phyloP scores from a whole-genome alignment of 2,797 vertebrate genomes.

The Eupleurogrammus muticus region DNA sequence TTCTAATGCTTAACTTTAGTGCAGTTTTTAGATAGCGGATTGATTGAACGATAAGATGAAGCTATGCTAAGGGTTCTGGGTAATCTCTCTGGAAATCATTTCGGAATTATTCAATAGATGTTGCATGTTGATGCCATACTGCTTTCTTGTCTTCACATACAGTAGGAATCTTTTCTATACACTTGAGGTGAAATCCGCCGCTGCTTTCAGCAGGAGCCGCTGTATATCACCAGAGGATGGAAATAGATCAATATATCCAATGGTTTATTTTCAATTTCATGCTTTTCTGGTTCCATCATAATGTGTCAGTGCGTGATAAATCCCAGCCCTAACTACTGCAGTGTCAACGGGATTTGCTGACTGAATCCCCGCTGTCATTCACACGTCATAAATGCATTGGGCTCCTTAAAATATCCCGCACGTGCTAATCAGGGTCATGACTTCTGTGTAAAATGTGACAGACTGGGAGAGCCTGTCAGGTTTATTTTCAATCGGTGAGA shows the following conservation, averaged over 20 bases:
- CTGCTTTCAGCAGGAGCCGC: slow-evolving; percentile 35
- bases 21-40: not conserved
- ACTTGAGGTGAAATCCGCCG: slow-evolving; percentile 18
- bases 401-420: slow-evolving; percentile 56
- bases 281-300: slow-evolving; percentile 79
- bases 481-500: slow-evolving; percentile 34
- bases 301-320: slow-evolving; percentile 77
- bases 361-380: slow-evolving; percentile 59
- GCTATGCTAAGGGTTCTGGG: not conserved
- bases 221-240: slow-evolving; percentile 49
- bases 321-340: slow-evolving; percentile 59
- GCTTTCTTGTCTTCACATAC: slow-evolving; percentile 14
- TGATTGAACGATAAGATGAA: not conserved
- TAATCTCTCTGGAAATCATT: slow-evolving; percentile 16
- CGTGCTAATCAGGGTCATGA: slow-evolving; percentile 56
- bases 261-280: slow-evolving; percentile 82
- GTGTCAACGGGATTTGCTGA: slow-evolving; percentile 68
- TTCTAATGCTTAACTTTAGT: not conserved
- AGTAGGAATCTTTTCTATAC: slow-evolving; percentile 21
- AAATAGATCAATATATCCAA: slow-evolving; percentile 74
- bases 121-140: not conserved
- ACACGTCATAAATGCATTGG: slow-evolving; percentile 59
- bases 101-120: not conserved
- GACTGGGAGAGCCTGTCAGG: slow-evolving; percentile 11
- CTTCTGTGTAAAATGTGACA: slow-evolving; percentile 32